Base-by-base conservation (phyloP, 2,113 vertebrate species). In the Cacatua alba region DNA sequence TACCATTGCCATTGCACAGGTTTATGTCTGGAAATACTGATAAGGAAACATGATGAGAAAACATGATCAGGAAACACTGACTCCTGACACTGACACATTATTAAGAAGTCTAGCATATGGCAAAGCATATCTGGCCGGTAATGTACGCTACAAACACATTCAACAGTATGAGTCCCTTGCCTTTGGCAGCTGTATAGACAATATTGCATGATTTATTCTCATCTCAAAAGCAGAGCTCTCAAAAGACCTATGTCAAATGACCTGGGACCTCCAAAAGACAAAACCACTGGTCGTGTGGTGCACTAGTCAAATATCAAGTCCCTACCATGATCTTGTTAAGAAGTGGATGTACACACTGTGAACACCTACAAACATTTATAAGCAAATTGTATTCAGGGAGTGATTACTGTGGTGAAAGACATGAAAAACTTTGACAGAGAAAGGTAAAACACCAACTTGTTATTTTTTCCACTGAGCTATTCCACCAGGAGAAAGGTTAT, bases 291-390 rank as follows among this genome's bases (percentile, higher is more conserved):
- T 59, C 7, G 33, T 86, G 31, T 16, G 49, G 19, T 41, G 14
- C 21, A 88, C 8, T 8, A 1, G 3, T 41, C 28, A 89, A 90
- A 77, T 3, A 86, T 0, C 0, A 1, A 48, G 43, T 39, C 29
- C 11, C 7, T 84, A 52, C 72, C 62, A 8, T 3, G 2, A 59
- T 44, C n/a, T 41, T 9, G 5, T 21, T 41, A 88, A 48, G 41
- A 69, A 41, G 28, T 14, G 3, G 20, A 67, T 9, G 10, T 13
- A 62, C n/a, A 49, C 9, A 57, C 6, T 69, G 33, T 24, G 37
- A 92, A 83, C 49, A 65, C 2, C 16, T 41, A 43, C 6, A 9
- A 72, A 81, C n/a, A 14, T 43, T 51, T 28, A 48, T 20, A 29
- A 62, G 52, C 35, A 63, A 62, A 44, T 4, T 39, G 16, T 28